Evolutionary conservation across 1,140 invertebrate genomes (phyloP), one percentile per base, ranked within the genome.

Genomic region (Zaprionus inermis): DNA sequence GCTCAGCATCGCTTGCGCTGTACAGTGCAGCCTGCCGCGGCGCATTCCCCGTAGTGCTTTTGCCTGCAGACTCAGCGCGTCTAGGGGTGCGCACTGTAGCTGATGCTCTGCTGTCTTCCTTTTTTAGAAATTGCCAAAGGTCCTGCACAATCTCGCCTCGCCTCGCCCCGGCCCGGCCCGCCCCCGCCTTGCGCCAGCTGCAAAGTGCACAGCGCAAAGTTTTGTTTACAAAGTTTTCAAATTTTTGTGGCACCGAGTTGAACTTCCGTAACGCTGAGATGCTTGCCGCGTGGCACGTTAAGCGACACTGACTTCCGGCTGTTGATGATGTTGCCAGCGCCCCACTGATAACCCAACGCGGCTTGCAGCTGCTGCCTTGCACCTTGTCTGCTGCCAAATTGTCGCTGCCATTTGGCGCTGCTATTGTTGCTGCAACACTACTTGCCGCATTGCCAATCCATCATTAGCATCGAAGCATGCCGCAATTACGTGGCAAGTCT

Each of bases 151-250:
- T 22, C 44, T 22, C 11, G 20, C 22, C 16, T 38, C 10, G 34
- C 11, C 11, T 9, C 34, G 34, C 34, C 7, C 34, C 7, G 1
- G 4, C 34, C 28, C 28, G 2, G 3, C 28, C 28, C 28, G 2
- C 28, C 2, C 30, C 1, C 30, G 30, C 7, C 30, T 6, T 10
- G 30, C 10, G 65, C 72, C 79, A 70, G 59, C 76, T 79, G 83
- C 79, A 89, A 90, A 89, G 77, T 81, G 81, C 84, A 77, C 60
- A 89, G 76, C 58, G 68, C 71, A 90, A 89, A 90, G 81, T 89
- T 89, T 89, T 85, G 85, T 89, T 90, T 85, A 90, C 81, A 89
- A 89, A 89, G 81, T 89, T 90, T 90, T 89, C 65, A 89, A 84
- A 89, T 89, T 89, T 90, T 90, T 89, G 81, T 89, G 84, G 84